Conservation (phyloP, 92 coral and sea anemone species). For the Epizoanthus illoricatus region DNA sequence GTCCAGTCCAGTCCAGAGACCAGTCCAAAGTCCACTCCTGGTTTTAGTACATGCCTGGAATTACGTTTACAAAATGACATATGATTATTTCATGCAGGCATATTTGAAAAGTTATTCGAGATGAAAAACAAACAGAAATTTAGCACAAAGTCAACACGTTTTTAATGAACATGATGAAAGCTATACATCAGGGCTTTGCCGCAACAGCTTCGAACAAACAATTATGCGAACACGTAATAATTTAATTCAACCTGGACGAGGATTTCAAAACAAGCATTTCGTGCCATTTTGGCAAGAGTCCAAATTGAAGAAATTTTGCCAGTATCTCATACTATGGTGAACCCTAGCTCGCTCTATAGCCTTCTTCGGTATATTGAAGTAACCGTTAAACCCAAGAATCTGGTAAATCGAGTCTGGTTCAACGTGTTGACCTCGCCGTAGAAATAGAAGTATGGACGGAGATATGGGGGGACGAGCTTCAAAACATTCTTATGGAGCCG, state of each 20-base stretch:
- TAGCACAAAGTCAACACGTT: background rate
- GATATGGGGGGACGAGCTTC: slow-evolving; percentile 15
- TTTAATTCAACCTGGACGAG: background rate
- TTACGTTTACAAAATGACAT: too few species aligned
- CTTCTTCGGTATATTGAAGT: too few species aligned
- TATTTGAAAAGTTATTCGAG: background rate
- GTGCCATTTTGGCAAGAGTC: background rate
- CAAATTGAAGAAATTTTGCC: too few species aligned
- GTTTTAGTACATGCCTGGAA: too few species aligned
- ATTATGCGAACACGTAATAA: background rate
- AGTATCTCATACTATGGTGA: too few species aligned
- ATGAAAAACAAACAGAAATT: background rate
- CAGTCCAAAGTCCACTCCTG: too few species aligned
- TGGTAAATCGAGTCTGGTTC: background rate
- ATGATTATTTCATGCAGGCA: background rate
- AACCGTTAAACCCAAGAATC: background rate
- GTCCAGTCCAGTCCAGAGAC: too few species aligned
- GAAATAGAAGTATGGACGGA: background rate
- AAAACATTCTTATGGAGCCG: background rate
- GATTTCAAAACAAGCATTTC: background rate
- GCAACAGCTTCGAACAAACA: background rate
- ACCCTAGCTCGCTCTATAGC: too few species aligned
- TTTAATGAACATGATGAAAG: slow-evolving; percentile 11
- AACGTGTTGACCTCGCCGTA: background rate
- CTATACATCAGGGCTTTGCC: background rate